Conservation (phyloP, 1,140 invertebrate species). For the Drosophila santomea region DNA sequence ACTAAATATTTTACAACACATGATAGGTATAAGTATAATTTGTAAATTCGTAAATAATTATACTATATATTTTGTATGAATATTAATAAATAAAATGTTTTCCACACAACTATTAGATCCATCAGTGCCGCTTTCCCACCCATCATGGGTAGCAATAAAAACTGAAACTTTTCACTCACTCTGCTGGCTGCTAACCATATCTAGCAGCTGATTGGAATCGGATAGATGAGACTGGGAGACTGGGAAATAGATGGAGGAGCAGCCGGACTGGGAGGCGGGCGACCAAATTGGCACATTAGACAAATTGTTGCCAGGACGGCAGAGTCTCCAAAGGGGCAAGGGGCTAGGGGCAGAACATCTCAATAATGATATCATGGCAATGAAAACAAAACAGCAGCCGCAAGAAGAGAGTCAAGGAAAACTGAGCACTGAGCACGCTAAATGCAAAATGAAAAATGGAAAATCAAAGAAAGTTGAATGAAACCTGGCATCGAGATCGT, state of each 20-base stretch:
- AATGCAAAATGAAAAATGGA: constrained; percentile 17
- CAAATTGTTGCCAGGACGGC: constrained; percentile 63
- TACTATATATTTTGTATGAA: background rate
- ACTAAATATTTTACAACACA: no score
- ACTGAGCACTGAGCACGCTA: constrained; percentile 1
- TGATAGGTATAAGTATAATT: no score
- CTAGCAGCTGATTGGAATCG: constrained; percentile 17
- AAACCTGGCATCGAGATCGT: constrained; percentile 43
- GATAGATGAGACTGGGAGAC: constrained; percentile 3
- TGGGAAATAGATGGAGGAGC: background rate
- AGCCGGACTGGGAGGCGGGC: constrained; percentile 37
- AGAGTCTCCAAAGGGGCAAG: constrained; percentile 7
- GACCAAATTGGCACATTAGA: constrained; percentile 79
- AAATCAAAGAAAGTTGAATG: constrained; percentile 45
- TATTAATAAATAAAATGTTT: background rate
- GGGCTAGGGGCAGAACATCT: constrained; percentile 49
- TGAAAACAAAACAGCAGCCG: constrained; percentile 2
- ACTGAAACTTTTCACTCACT: constrained; percentile 1
- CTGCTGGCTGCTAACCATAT: constrained; percentile 16
- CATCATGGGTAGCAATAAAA: background rate
- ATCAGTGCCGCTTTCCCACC: background rate
- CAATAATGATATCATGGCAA: constrained; percentile 49
- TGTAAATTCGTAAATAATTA: background rate
- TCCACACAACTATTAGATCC: background rate
- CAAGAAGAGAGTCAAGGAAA: constrained; percentile 26